Evolutionary conservation across 1,140 invertebrate species (phyloP).

Genomic region (Cotesia glomerata): DNA sequence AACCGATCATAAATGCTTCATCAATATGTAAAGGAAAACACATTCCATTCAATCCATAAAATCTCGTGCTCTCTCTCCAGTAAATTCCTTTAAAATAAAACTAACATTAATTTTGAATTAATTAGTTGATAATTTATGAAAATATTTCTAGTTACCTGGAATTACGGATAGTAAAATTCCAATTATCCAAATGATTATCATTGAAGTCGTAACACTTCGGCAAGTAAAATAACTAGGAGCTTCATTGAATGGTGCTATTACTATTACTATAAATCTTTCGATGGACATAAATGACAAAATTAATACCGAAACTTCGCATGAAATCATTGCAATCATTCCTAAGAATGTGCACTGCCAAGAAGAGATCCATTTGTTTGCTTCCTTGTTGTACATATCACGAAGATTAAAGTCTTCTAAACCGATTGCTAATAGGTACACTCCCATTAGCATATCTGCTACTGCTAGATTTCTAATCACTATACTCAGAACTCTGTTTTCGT

Average conservation of each 20-base stretch:
- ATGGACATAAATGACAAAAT: constrained; percentile 80
- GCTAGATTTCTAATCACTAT: constrained; percentile 77
- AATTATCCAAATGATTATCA: constrained; percentile 70
- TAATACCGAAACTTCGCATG: constrained; percentile 76
- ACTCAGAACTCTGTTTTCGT: constrained; percentile 68
- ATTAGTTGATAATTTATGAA: not conserved
- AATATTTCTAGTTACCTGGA: constrained; percentile 62
- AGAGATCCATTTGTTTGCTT: constrained; percentile 72
- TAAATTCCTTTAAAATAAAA: constrained; percentile 61
- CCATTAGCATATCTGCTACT: constrained; percentile 82
- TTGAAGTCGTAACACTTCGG: constrained; percentile 63
- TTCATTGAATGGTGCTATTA: constrained; percentile 68
- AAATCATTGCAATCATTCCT: constrained; percentile 73
- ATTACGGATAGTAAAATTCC: constrained; percentile 70
- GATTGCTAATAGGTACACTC: constrained; percentile 76
- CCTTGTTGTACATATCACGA: constrained; percentile 69
- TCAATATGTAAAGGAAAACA: constrained; percentile 79
- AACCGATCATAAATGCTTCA: constrained; percentile 73
- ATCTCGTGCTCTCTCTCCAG: constrained; percentile 70
- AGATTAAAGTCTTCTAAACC: constrained; percentile 72
- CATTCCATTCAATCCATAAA: constrained; percentile 75
- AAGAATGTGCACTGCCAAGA: constrained; percentile 71
- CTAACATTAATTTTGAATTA: not conserved
- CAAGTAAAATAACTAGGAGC: constrained; percentile 66
- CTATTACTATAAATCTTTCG: constrained; percentile 76